Evolutionary conservation across 23 tunicate species (phyloP), one percentile per base, ranked within the genome.

Genomic region (Halocynthia roretzi): DNA sequence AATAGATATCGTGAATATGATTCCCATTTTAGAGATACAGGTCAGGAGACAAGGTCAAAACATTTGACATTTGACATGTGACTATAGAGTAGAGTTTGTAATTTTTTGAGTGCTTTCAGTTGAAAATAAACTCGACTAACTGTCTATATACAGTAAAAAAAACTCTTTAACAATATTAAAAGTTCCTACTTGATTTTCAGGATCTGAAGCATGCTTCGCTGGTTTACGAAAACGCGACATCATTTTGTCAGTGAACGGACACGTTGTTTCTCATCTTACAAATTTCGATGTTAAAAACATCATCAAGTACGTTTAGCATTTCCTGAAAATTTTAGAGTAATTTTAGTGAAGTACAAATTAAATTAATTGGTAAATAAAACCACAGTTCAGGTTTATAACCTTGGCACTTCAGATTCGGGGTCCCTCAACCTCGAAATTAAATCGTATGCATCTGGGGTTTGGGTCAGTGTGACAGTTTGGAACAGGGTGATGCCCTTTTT

Each of bases 181-280:
- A 31, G 44, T 31, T 31, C 44, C 44, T 31, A 15, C 17, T 58
- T 58, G 22, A 10, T 65, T 65, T 65, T 10, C 70, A 65, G 70
- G 70, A 65, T 65, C 70, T 0, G 48, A 65, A 10, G 70, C 70
- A 5, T 15, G 31, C 31, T 65, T 48, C 1, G 18, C 31, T 48
- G 70, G 70, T 20, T 48, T 65, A 40, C 70, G 70, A 20, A 48
- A 65, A 10, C 70, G 70, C 22, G 70, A 65, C 19, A 48, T 65
- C 22, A 65, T 65, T 10, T 6, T 65, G 19, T 65, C 70, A 10
- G 19, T 65, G 17, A 65, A 65, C 31, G 70, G 70, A 8, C 31
- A 40, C 22, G 31, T 65, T 15, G 19, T 65, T 10, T 20, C 10
- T 15, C n/a, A 65, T 48, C 15, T 9, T 40, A 65, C 70, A 0